Base-by-base conservation (phyloP, 1,140 invertebrate species). In the Diuraphis noxia region DNA sequence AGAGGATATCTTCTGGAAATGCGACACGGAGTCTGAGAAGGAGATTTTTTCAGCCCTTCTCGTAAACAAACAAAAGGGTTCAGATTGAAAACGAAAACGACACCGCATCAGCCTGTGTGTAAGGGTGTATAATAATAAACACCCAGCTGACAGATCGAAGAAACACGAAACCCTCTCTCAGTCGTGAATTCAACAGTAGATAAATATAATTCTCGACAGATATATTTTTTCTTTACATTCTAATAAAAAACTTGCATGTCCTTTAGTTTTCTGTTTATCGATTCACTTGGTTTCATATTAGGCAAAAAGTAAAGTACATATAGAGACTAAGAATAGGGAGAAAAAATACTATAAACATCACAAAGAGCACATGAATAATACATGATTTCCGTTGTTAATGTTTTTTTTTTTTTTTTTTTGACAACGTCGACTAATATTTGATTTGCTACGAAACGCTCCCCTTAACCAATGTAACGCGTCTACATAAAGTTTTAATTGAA, bases 81-180 rank as follows among this genome's bases (percentile, higher is more conserved):
- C 72, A 91, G 82, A 91, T 91, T 91, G 72, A 91, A 91, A 91
- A 91, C 41, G 89, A 91, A 91, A 91, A 91, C 43, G 89, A 91
- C 43, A 91, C 89, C 72, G 25, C 72, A 72, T 41, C 63, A 9
- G 63, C 40, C 41, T 36, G 41, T 38, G 63, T 91, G 34, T 49
- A 52, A 23, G 77, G 77, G 89, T 40, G 43, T 46, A 91, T 82
- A 52, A 81, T 91, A 90, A 90, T 90, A 90, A 82, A 91, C 89
- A 91, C 41, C n/a, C 56, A 79, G 46, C 88, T 90, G 63, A 90
- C 88, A 90, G 88, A 90, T 90, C 41, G 88, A 77, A n/a, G 88
- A 90, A 90, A 90, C 41, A 90, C 63, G 88, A 90, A 43, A 90
- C 63, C 63, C 63, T 43, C 72, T 34, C n/a, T 79, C 63, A 34